A percentile compares a stretch with the other conserved stretches of the same genome.
phyloP scores from a whole-genome alignment of 2,888 invertebrate species.

The Limnephilus rhombicus region DNA sequence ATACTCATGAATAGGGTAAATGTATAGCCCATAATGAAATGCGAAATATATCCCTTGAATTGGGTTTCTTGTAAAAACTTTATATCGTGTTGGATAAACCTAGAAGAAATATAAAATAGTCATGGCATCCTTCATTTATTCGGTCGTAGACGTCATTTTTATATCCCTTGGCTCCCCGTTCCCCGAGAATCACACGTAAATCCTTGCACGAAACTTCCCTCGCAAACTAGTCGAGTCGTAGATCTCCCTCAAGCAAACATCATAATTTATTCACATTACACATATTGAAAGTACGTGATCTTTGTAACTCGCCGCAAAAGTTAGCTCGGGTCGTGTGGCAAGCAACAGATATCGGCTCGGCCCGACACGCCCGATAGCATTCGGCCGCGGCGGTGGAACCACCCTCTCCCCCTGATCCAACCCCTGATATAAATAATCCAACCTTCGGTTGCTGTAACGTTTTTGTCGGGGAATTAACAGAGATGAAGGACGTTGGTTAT shows the following conservation, averaged over 20 bases:
- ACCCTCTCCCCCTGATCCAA: not conserved
- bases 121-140: not conserved
- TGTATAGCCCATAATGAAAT: too few species aligned
- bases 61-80: not conserved
- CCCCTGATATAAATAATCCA: conserved; percentile 45
- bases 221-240: conserved; percentile 7
- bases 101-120: not conserved
- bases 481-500: conserved; percentile 29
- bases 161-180: not conserved
- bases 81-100: not conserved
- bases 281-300: conserved; percentile 51
- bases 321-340: conserved; percentile 17
- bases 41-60: too few species aligned
- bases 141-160: not conserved
- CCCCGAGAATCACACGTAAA: conserved; percentile 6
- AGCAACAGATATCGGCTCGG: conserved; percentile 38
- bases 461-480: conserved; percentile 16
- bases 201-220: conserved; percentile 39
- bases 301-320: conserved; percentile 25
- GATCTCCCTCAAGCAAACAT: conserved; percentile 30
- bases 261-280: conserved; percentile 52
- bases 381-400: not conserved
- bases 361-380: not conserved
- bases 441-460: conserved; percentile 31
- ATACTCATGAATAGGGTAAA: too few species aligned